Evolutionary conservation across 2,888 invertebrate genomes (phyloP), one percentile per base, ranked within the genome.

Genomic region (Metalampra italica): DNA sequence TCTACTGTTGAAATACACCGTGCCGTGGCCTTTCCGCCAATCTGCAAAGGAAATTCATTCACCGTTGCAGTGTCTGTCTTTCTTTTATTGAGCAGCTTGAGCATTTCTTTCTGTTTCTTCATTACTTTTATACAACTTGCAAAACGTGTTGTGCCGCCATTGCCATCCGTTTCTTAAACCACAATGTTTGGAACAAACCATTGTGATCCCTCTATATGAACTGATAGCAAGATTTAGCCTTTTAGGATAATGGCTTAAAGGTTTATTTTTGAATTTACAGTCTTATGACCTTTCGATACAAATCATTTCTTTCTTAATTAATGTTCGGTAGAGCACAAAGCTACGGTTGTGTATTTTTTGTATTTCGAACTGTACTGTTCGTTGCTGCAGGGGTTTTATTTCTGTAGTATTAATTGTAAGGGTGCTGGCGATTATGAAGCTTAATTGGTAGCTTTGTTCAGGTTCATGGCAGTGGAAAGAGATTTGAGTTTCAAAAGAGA

Each of bases 401-500:
- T 79, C 75, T 81, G 76, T 78, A 75, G 75, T 80, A 78, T 82
- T 84, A 78, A 81, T 83, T 81, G 75, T 78, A 77, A 81, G 75
- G 75, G 75, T 75, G 77, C 75, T 66, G 66, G 69, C 70, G 75
- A 78, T 83, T 79, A 81, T 79, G 70, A 71, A 68, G 71, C 75
- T 77, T 82, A 83, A 82, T 83, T 80, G 78, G 71, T 71, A 72
- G 75, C 76, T 45, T 45, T 36, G 45, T 45, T 45, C 36, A 37
- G 38, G 43, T 43, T 34, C 36, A 48, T n/a, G 45, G 38, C 37
- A 44, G 67, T 62, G 68, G 68, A 69, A 75, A 68, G 66, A 63
- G 69, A 70, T 76, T 72, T 66, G 68, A 71, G 68, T 71, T 72
- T 71, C 69, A 68, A 73, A 76, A 69, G 62, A 60, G 62, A 60